These are phyloP conservation scores for Orthonyx spaldingii DNA, from an alignment of 2,113 vertebrate species.

Conservation along the genomic window DNA sequence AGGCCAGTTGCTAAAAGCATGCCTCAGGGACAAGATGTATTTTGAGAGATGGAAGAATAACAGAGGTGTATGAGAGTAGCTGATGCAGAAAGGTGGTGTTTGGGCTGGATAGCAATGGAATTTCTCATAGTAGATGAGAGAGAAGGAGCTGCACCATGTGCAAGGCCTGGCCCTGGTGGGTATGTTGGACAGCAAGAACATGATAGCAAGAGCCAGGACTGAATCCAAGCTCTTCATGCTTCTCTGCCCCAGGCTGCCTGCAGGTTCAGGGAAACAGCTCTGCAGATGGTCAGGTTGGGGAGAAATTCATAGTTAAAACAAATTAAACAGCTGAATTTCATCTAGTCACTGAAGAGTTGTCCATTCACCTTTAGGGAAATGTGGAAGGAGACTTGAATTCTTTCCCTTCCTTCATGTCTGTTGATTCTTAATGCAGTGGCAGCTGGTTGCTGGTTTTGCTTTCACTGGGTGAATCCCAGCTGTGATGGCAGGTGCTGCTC, in stretches of 20 bases:
- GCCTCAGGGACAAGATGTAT: not conserved
- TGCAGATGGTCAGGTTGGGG: not conserved
- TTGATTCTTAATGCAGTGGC: not conserved
- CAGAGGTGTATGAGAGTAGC: not conserved
- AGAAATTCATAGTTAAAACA: not conserved
- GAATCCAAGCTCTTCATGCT: not conserved
- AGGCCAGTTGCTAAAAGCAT: not conserved
- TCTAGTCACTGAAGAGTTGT: not conserved
- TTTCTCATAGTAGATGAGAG: not conserved
- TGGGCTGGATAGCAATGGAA: not conserved
- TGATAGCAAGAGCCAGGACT: not conserved
- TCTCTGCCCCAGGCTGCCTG: not conserved
- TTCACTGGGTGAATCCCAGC: slow-evolving; percentile 37
- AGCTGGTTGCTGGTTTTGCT: slow-evolving; percentile 18
- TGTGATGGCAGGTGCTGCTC: slow-evolving; percentile 42
- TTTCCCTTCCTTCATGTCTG: not conserved
- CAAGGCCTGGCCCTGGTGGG: not conserved
- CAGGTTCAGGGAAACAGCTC: not conserved
- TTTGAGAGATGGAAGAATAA: not conserved
- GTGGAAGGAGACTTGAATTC: not conserved
- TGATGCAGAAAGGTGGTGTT: not conserved
- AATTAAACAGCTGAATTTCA: not conserved
- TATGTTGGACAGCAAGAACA: not conserved
- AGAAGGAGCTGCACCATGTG: not conserved
- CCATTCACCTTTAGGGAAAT: not conserved